phyloP scores from a whole-genome alignment of 2,113 vertebrate species.

The Alaudala cheleensis region DNA sequence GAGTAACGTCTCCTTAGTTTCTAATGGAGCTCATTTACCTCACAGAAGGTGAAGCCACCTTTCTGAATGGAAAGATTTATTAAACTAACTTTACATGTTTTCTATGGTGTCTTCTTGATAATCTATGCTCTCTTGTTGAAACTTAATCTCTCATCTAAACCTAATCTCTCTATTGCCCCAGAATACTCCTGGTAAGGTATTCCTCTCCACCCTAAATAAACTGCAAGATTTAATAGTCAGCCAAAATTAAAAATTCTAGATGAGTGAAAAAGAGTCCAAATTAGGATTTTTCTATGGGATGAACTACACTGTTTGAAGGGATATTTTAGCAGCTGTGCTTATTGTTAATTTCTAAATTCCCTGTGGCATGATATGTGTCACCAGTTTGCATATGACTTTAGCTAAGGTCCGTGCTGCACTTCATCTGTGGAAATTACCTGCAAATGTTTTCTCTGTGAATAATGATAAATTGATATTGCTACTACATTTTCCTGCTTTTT shows the following conservation, averaged over 20 bases:
- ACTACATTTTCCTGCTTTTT: not conserved
- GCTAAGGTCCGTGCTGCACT: not conserved
- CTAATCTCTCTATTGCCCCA: not conserved
- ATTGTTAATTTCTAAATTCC: not conserved
- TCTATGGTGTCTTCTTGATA: not conserved
- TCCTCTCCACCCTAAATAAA: not conserved
- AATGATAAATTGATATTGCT: not conserved
- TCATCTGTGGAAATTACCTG: not conserved
- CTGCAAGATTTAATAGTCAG: not conserved
- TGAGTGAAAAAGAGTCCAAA: not conserved
- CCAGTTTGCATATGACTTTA: not conserved
- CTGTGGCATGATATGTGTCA: not conserved
- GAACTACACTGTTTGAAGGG: not conserved
- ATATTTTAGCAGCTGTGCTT: not conserved
- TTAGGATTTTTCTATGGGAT: not conserved
- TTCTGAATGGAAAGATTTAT: not conserved
- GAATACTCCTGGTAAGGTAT: not conserved
- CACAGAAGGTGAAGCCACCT: not conserved
- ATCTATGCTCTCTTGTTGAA: not conserved
- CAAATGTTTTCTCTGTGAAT: not conserved
- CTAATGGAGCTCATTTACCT: not conserved
- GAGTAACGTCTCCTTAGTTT: not conserved
- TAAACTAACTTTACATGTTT: not conserved
- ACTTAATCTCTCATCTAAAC: not conserved
- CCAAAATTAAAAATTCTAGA: not conserved